Conservation (phyloP, 1,140 invertebrate species). For the Brachionus koreanus region DNA sequence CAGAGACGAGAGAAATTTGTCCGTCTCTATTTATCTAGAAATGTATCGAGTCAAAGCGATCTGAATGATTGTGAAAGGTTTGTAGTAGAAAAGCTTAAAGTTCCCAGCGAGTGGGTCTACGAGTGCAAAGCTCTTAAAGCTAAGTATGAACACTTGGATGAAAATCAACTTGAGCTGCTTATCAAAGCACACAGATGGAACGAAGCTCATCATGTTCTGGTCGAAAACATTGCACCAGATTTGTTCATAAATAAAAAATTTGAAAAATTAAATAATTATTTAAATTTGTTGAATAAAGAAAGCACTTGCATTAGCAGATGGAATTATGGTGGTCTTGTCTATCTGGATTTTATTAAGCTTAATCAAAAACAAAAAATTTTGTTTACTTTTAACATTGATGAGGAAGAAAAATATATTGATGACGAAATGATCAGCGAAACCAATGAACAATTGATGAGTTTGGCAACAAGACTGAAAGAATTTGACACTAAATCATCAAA, state of each 20-base stretch:
- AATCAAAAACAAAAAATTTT: background rate
- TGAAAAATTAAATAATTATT: background rate
- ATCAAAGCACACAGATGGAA: slow-evolving; percentile 27
- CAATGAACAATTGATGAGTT: slow-evolving; percentile 12
- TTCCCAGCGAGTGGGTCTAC: slow-evolving; percentile 41
- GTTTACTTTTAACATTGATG: background rate
- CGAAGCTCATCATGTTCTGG: slow-evolving; percentile 8
- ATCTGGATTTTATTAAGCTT: slow-evolving; percentile 16
- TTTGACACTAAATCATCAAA: background rate
- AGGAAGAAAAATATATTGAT: background rate
- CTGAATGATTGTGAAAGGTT: background rate
- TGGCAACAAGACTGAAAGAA: background rate
- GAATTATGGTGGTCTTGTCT: slow-evolving; percentile 31
- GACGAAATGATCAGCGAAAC: background rate
- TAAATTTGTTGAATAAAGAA: background rate
- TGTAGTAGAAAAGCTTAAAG: background rate
- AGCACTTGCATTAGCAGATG: slow-evolving; percentile 20
- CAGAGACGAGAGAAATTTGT: slow-evolving; percentile 48
- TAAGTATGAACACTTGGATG: slow-evolving; percentile 3
- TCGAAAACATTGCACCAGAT: slow-evolving; percentile 28
- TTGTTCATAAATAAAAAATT: background rate
- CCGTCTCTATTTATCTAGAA: background rate
- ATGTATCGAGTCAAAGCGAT: slow-evolving; percentile 19
- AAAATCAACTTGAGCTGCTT: background rate
- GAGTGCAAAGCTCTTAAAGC: slow-evolving; percentile 22